A percentile compares a stretch with the other conserved stretches of the same genome.
Evolutionary conservation across 1,140 invertebrate genomes (phyloP).

Genomic region (Pentalonia nigronervosa): DNA sequence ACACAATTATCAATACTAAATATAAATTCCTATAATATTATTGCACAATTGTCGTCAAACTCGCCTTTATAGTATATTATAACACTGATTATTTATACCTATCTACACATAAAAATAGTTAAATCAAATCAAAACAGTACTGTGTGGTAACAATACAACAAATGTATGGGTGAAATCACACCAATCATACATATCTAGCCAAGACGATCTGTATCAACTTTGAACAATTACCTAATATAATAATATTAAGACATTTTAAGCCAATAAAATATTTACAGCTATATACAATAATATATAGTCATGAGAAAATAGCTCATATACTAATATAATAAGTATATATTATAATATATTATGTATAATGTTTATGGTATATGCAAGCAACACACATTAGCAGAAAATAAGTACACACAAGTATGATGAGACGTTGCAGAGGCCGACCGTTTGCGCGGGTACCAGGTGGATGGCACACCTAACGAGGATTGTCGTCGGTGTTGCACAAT

Average conservation of each 20-base stretch:
- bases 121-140: background rate
- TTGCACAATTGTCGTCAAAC: background rate
- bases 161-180: background rate
- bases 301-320: no score
- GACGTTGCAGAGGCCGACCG: slow-evolving; percentile 51
- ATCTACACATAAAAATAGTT: background rate
- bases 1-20: background rate
- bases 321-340: no score
- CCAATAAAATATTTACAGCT: background rate
- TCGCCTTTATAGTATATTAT: background rate
- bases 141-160: no score
- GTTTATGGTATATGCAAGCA: slow-evolving; percentile 22
- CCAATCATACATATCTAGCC: background rate
- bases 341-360: background rate
- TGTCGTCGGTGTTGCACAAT: slow-evolving; percentile 59
- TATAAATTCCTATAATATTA: background rate
- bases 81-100: background rate
- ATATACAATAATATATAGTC: no score
- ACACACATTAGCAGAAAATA: slow-evolving; percentile 3
- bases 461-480: slow-evolving; percentile 65
- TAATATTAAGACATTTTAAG: background rate
- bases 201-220: no score
- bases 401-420: slow-evolving; percentile 60
- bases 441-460: slow-evolving; percentile 67
- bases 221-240: background rate